Conservation (phyloP, 1,140 invertebrate genomes). For the Hyposmocoma kahamanoa region DNA sequence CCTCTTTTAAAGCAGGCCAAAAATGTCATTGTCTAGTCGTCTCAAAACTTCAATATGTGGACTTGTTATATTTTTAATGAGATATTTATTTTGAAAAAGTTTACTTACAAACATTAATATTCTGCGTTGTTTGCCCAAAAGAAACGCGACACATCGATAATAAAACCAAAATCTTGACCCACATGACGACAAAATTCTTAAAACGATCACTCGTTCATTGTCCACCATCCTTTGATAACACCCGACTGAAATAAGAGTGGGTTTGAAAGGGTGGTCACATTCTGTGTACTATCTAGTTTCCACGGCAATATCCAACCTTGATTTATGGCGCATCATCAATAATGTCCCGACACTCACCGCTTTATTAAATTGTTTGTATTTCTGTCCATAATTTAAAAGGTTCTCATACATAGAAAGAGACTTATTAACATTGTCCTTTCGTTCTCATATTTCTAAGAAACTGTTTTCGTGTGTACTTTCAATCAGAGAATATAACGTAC, state of each 20-base stretch:
- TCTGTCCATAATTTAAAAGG: constrained; percentile 1
- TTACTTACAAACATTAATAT: constrained; percentile 75
- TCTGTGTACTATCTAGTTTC: constrained; percentile 50
- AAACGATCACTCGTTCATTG: too few relatives aligned
- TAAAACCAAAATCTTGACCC: constrained; percentile 13
- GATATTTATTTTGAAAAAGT: neutral
- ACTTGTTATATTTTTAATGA: too few relatives aligned
- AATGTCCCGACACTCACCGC: constrained; percentile 30
- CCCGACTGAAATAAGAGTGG: constrained; percentile 8
- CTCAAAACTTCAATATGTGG: constrained; percentile 4
- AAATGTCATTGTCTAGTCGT: neutral
- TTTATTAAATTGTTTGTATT: constrained; percentile 4
- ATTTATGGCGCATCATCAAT: constrained; percentile 33
- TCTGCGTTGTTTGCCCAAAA: constrained; percentile 73
- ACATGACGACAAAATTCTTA: too few relatives aligned
- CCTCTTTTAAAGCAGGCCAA: neutral
- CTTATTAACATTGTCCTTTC: too few relatives aligned
- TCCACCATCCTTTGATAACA: too few relatives aligned
- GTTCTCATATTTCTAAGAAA: too few relatives aligned
- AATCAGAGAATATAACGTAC: too few relatives aligned
- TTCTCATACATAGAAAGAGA: too few relatives aligned
- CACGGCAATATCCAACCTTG: constrained; percentile 60
- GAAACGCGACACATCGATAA: constrained; percentile 17
- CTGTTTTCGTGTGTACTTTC: too few relatives aligned
- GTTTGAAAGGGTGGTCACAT: constrained; percentile 7